These are phyloP conservation scores for Cyrtodaria siliqua DNA, from an alignment of 2,888 invertebrate genomes.

Conservation along the genomic window DNA sequence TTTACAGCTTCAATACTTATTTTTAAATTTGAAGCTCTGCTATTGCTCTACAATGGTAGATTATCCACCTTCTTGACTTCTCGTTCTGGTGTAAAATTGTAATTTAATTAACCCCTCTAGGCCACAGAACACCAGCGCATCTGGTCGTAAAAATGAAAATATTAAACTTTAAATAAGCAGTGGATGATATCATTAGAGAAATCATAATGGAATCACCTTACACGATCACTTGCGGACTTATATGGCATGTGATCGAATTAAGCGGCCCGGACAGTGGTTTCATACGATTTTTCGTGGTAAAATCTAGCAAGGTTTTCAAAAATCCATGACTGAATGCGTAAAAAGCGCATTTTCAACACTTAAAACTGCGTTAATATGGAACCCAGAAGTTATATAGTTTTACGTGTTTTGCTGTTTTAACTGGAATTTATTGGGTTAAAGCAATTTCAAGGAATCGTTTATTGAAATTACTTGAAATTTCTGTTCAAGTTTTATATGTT, in stretches of 20 bases:
- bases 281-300: too few species aligned
- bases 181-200: slow-evolving; percentile 22
- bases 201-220: slow-evolving; percentile 20
- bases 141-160: slow-evolving; percentile 19
- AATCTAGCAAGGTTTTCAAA: too few species aligned
- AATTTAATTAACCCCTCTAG: slow-evolving; percentile 39
- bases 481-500: too few species aligned
- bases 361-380: too few species aligned
- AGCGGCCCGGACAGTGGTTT: slow-evolving; percentile 9
- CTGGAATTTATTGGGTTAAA: too few species aligned
- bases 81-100: slow-evolving; percentile 25
- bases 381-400: too few species aligned
- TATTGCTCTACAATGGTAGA: slow-evolving; percentile 6
- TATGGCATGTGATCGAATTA: slow-evolving; percentile 37
- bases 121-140: slow-evolving; percentile 17
- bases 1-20: background rate
- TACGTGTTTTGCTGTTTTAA: too few species aligned
- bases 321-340: too few species aligned
- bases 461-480: too few species aligned
- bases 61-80: slow-evolving; percentile 16
- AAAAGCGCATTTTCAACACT: too few species aligned
- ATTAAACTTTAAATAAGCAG: slow-evolving; percentile 29
- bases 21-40: background rate
- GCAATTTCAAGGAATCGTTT: too few species aligned
- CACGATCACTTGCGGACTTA: slow-evolving; percentile 14